Evolutionary conservation across 2,797 vertebrate genomes (phyloP), one percentile per base, ranked within the genome.

Genomic region (Tarsius wallacei): DNA sequence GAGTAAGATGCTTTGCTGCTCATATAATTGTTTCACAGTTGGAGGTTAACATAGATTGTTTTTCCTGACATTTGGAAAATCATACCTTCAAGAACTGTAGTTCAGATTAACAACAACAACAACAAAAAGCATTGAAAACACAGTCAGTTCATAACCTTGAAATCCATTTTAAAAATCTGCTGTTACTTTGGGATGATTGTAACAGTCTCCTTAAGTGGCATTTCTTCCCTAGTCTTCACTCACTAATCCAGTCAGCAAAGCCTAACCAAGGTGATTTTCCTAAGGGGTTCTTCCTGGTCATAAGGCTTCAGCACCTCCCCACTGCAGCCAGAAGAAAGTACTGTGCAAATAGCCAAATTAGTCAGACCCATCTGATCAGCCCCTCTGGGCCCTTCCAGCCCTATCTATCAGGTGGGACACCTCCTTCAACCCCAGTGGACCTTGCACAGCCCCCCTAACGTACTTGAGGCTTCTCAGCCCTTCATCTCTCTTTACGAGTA

Each of bases 41-140:
- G 71, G 80, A 77, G 73, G 73, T 90, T 57, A 78, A 87, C 10
- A 1, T 24, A 61, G 70, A 87, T 74, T 57, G 12, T 55, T 96
- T 95, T 93, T 84, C 71, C 71, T 90, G 93, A 96, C 51, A 73
- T 87, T 95, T 94, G 87, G 91, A 96, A 97, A 93, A 88, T 82
- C 68, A 11, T 24, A 68, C 70, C 51, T 86, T 82, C 42, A 94
- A 14, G 17, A 95, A 91, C 93, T 74, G 31, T 36, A 87, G 80
- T 73, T 94, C 84, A 74, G 76, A 84, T 87, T 42, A 3, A 1
- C 22, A 84, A 66, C 89, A 90, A 36, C n/a, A 68, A 33, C n/a
- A 68, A 64, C 14, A 17, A 70, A 59, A 81, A 55, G 6, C 36
- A 16, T 70, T 17, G 53, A 55, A 87, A 78, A 36, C 21, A 55